Percentiles rank a stretch among this genome's conserved stretches.
These are phyloP conservation scores for Megaceryle maxima DNA, from an alignment of 2,113 vertebrate genomes.

Conservation along the genomic window DNA sequence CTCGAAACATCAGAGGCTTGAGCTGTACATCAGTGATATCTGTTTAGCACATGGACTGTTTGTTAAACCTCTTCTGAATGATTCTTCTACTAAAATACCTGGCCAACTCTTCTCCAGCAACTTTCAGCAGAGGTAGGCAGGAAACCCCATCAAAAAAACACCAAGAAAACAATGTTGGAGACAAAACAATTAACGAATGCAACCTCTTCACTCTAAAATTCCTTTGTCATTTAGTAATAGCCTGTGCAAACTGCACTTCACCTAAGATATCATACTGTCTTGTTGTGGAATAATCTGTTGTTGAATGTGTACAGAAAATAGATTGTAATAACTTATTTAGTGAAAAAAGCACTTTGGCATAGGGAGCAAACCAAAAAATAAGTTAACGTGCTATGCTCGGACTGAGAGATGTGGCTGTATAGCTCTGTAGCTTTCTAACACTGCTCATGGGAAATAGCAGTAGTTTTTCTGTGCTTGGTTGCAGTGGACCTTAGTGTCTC, in stretches of 20 bases:
- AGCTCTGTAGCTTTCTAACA: background rate
- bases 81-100: background rate
- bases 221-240: constrained; percentile 24
- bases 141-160: background rate
- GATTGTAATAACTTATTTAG: background rate
- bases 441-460: background rate
- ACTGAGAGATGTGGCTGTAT: rapidly evolving
- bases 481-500: background rate
- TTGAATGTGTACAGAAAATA: background rate
- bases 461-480: background rate
- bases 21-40: background rate
- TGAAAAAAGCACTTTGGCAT: background rate
- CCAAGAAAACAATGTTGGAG: background rate
- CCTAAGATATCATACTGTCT: background rate
- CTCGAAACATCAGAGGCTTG: background rate
- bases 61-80: background rate
- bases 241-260: background rate
- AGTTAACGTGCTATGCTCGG: rapidly evolving
- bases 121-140: background rate
- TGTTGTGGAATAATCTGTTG: background rate
- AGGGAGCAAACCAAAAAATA: background rate
- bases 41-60: background rate
- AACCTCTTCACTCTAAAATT: constrained; percentile 12
- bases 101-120: background rate
- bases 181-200: background rate